phyloP scores from a whole-genome alignment of 1,140 invertebrate species.

The Orchestia grillus region DNA sequence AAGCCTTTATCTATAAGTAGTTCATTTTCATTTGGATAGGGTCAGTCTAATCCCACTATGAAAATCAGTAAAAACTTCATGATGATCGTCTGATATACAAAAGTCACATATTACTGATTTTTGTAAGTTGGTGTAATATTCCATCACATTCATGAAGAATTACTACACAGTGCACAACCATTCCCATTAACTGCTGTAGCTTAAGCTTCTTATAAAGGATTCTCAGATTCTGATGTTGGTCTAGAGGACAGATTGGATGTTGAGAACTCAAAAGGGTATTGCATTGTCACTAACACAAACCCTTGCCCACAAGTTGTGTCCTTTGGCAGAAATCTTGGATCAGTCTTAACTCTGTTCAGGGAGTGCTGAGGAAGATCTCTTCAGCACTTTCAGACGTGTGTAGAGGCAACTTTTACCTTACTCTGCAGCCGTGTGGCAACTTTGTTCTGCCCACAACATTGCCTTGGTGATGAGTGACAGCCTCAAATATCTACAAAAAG shows the following conservation, averaged over 20 bases:
- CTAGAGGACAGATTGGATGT: not conserved
- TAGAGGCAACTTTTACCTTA: not conserved
- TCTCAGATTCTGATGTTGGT: not conserved
- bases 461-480: slow-evolving; percentile 18
- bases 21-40: no score
- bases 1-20: no score
- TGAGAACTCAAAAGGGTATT: not conserved
- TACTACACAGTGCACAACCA: not conserved
- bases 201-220: not conserved
- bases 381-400: not conserved
- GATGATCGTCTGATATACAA: no score
- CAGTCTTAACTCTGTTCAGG: not conserved
- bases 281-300: not conserved
- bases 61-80: no score
- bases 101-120: not conserved
- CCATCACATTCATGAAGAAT: not conserved
- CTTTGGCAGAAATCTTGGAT: not conserved
- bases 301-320: not conserved
- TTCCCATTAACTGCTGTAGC: no score
- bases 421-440: not conserved
- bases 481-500: not conserved
- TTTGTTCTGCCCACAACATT: not conserved
- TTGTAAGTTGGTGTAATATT: not conserved
- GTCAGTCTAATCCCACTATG: no score
- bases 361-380: not conserved